Evolutionary conservation across 2,113 vertebrate genomes (phyloP), one percentile per base, ranked within the genome.

Genomic region (Phrynocephalus versicolor): DNA sequence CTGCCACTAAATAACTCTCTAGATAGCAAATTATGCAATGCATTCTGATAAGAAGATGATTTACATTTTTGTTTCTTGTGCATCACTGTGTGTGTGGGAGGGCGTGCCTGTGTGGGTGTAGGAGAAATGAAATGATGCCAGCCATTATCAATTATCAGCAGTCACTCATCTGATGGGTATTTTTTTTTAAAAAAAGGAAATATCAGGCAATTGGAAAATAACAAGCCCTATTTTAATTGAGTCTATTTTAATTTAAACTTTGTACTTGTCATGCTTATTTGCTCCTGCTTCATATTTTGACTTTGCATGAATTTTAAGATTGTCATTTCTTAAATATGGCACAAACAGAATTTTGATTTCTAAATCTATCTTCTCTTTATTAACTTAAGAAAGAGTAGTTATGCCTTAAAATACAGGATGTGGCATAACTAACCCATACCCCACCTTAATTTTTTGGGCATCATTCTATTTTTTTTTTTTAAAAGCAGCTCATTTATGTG

Each of bases 261-360:
- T 73, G 69, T 60, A 70, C 84, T 89, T 86, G 39, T 84, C 75
- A 51, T 1, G 25, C 79, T 88, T 89, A 89, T 89, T 92, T 91
- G 84, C 79, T 88, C 57, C 70, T 70, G 41, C 70, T 92, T 86
- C 70, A 65, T 87, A 87, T 83, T 58, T 89, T 83, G 87, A 72
- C 35, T 80, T 77, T 85, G 8, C 5, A 1, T 82, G 81, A 70
- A 69, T 21, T 67, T 70, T 83, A 70, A 87, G 77, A 82, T 78
- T 91, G 18, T 76, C 86, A 84, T 85, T 90, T 90, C 83, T 86
- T 88, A 90, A 87, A 85, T 90, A 79, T 84, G 88, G 88, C 89
- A 87, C 73, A 82, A 91, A 81, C 86, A 83, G 83, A 84, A 86
- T 60, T 82, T 88, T 71, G 67, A 87, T 78, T 84, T 45, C 83